phyloP scores from a whole-genome alignment of 2,888 invertebrate genomes.

The Lathronympha strigana region DNA sequence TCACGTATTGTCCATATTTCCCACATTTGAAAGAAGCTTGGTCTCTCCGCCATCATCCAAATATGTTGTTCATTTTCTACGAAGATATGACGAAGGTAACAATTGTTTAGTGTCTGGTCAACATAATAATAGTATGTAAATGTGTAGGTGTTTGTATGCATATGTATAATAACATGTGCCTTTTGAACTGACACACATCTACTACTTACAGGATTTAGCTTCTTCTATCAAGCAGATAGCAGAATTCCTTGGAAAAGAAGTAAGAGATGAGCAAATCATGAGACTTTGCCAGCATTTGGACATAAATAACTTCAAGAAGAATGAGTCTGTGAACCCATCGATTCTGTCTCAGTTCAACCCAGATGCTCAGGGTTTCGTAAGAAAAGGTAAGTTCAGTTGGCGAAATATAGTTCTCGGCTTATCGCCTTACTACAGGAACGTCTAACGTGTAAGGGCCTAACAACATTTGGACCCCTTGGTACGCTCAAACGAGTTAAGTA shows the following conservation, averaged over 20 bases:
- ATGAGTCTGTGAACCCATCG: constrained; percentile 86
- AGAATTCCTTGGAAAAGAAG: constrained; percentile 80
- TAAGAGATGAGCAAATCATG: constrained; percentile 77
- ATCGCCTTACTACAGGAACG: too few species aligned
- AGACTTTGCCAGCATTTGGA: constrained; percentile 86
- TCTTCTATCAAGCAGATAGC: constrained; percentile 77
- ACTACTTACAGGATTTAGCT: constrained; percentile 80
- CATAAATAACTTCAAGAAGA: constrained; percentile 89
- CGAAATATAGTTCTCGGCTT: too few species aligned
- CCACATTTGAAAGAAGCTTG: constrained; percentile 88
- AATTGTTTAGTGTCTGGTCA: too few species aligned
- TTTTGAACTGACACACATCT: too few species aligned
- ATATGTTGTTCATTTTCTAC: constrained; percentile 87
- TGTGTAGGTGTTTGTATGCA: too few species aligned
- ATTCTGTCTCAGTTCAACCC: constrained; percentile 67
- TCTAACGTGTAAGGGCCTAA: too few species aligned
- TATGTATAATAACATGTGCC: too few species aligned
- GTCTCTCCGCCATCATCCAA: constrained; percentile 81
- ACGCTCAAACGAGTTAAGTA: too few species aligned
- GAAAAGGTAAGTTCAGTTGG: too few species aligned
- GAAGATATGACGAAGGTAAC: constrained; percentile 85
- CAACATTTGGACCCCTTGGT: too few species aligned
- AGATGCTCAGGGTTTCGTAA: constrained; percentile 79
- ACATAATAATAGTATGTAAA: too few species aligned
- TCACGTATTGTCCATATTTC: constrained; percentile 89